These are phyloP conservation scores for Manacus vitellinus DNA, from an alignment of 2,113 vertebrate genomes.

Conservation along the genomic window DNA sequence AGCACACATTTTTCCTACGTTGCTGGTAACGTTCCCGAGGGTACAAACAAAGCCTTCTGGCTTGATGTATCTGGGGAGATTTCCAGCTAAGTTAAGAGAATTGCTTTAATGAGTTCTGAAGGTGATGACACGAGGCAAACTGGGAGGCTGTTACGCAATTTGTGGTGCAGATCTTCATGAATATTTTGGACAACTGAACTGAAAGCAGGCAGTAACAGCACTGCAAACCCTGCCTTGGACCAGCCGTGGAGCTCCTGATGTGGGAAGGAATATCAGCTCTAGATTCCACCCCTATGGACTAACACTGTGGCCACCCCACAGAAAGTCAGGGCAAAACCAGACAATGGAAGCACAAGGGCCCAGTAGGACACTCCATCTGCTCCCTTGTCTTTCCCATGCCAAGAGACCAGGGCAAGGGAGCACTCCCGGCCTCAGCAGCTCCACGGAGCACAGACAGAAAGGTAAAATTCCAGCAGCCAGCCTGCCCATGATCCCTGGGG, in stretches of 20 bases:
- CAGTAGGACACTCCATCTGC: not conserved
- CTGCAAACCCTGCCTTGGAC: not conserved
- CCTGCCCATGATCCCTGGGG: accelerated
- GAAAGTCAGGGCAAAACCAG: not conserved
- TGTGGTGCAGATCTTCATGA: accelerated
- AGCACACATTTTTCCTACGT: accelerated
- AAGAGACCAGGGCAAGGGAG: not conserved
- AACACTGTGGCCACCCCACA: not conserved
- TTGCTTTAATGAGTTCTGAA: not conserved
- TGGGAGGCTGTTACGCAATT: not conserved
- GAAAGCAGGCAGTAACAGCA: not conserved
- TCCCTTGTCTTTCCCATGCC: not conserved
- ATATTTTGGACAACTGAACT: not conserved
- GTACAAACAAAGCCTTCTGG: not conserved
- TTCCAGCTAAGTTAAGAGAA: not conserved
- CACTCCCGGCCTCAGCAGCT: not conserved
- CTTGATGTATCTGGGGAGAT: not conserved
- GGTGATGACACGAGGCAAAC: not conserved
- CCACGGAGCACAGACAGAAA: not conserved
- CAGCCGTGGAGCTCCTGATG: accelerated
- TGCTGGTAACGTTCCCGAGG: not conserved
- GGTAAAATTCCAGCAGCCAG: not conserved
- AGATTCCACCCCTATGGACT: not conserved
- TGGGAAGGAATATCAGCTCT: not conserved
- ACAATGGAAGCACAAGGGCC: accelerated